Evolutionary conservation across 2,113 vertebrate species (phyloP), one percentile per base, ranked within the genome.

Genomic region (Engraulis encrasicolus): DNA sequence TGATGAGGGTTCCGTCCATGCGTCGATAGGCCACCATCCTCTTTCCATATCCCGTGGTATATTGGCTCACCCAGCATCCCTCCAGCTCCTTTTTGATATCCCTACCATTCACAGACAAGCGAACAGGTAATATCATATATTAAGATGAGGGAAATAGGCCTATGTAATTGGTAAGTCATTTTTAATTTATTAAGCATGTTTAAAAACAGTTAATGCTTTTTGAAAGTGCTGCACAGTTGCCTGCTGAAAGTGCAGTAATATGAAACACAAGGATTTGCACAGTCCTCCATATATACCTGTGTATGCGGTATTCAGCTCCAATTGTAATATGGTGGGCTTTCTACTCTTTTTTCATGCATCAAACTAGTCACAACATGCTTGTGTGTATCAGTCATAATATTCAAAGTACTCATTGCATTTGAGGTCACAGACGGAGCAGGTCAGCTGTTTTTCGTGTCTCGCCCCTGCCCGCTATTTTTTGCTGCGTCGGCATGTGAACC

Each of bases 11-110:
- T 52, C 96, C 94, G 71, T 96, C 95, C n/a, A 91, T 89, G 83
- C 90, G 94, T 83, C 95, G 95, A 49, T 94, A 95, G 11, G 95
- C 94, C 91, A 96, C 82, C 91, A 95, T 97, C 82, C 92, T 92
- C 78, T 90, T 94, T 37, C 94, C 94, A 61, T 86, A 90, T 38
- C 93, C 93, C 0, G 94, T 94, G 37, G 91, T 81, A 81, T 94
- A 96, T 50, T 82, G 88, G 66, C 93, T 93, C n/a, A 93, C 34
- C 0, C 78, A 91, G 34, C 89, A n/a, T 40, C 48, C 31, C 31
- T n/a, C 1, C 5, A 79, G 7, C 83, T 66, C 83, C 83, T 20
- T 80, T 90, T 1, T 90, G 52, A 66, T 90, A 91, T 0, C 74
- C 88, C 79, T 90, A 88, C 54, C 91, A 74, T 74, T 93, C 89